These are phyloP conservation scores for Marronus borbonicus DNA, from an alignment of 2,888 invertebrate species.

Conservation along the genomic window DNA sequence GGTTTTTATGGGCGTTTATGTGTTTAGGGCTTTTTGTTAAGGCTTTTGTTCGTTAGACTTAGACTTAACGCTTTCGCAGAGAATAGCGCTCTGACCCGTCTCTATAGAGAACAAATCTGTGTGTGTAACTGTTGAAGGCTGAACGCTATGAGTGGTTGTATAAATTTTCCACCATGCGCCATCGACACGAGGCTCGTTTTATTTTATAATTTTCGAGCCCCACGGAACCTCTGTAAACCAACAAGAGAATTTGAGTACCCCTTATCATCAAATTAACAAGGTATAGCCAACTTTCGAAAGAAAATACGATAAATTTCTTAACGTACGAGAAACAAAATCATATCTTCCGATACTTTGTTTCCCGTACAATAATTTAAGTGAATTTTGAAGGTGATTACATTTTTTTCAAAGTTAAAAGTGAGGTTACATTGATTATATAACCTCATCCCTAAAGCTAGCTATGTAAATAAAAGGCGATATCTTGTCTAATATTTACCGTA, in stretches of 20 bases:
- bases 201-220: constrained; percentile 54
- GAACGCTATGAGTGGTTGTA: constrained; percentile 51
- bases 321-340: constrained; percentile 23
- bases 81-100: constrained; percentile 21
- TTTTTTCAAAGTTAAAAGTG: no score
- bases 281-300: constrained; percentile 53
- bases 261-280: constrained; percentile 53
- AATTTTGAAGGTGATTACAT: background rate
- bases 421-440: background rate
- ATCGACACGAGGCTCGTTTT: constrained; percentile 47
- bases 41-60: background rate
- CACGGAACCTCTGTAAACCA: constrained; percentile 70
- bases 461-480: background rate
- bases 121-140: constrained; percentile 46
- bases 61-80: background rate
- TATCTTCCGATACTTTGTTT: background rate
- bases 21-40: constrained; percentile 27
- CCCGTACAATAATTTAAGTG: background rate
- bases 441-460: background rate
- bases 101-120: constrained; percentile 39
- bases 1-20: background rate
- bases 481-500: constrained; percentile 1
- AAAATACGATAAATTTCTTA: constrained; percentile 2
- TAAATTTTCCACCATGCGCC: constrained; percentile 48
- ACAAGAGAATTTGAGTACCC: constrained; percentile 70